A percentile compares a stretch with the other conserved stretches of the same genome.
phyloP scores from a whole-genome alignment of 2,797 vertebrate genomes.

The Trichosurus vulpecula region DNA sequence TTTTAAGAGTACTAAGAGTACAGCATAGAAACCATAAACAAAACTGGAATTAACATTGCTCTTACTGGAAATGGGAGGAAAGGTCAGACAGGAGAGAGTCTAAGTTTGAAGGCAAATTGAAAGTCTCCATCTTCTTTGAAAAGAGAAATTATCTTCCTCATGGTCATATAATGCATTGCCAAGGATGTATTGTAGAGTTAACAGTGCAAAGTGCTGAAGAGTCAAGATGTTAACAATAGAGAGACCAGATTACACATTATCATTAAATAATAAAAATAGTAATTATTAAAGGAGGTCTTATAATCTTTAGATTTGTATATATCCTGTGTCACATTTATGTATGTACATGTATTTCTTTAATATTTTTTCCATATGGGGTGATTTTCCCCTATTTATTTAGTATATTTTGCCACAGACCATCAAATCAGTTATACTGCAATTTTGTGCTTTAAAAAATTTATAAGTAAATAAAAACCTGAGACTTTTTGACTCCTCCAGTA shows the following conservation, averaged over 20 bases:
- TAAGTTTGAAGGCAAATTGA: slow-evolving; percentile 34
- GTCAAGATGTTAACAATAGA: background rate
- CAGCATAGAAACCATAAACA: slow-evolving; percentile 2
- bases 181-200: background rate
- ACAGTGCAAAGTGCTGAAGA: slow-evolving; percentile 14
- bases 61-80: background rate
- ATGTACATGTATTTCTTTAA: background rate
- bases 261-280: background rate
- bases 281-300: background rate
- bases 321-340: background rate
- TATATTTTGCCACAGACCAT: background rate
- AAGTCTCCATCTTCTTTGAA: slow-evolving; percentile 25
- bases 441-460: background rate
- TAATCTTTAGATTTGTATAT: background rate
- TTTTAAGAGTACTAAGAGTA: slow-evolving; percentile 21
- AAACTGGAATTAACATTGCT: background rate
- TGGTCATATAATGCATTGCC: background rate
- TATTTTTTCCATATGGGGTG: background rate
- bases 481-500: background rate
- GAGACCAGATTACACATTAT: background rate
- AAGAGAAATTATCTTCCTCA: background rate
- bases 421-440: background rate
- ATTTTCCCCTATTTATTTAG: background rate
- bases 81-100: background rate
- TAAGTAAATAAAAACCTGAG: background rate